Conservation (phyloP, 2,888 invertebrate species). For the Mesorhabditis belari region DNA sequence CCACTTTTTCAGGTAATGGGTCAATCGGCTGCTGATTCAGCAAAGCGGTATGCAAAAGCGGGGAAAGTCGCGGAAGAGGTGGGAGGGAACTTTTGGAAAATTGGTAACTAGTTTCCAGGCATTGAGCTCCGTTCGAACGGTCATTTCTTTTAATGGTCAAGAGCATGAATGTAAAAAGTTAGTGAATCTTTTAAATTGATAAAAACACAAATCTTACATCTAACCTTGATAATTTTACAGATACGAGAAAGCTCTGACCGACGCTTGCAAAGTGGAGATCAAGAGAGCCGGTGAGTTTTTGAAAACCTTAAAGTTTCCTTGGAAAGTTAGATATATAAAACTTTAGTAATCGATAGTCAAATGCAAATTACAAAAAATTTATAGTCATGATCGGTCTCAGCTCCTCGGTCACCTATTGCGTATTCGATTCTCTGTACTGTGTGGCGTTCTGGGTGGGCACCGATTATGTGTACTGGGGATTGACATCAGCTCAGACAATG, state of each 20-base stretch:
- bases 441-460: slow-evolving; percentile 52
- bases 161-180: slow-evolving; percentile 43
- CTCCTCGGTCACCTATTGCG: background rate
- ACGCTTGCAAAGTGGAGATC: background rate
- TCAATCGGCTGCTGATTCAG: background rate
- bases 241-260: background rate
- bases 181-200: no score
- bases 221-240: no score
- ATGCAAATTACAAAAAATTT: background rate
- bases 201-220: no score
- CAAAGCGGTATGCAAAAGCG: slow-evolving; percentile 37
- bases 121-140: slow-evolving; percentile 49
- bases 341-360: no score
- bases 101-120: slow-evolving; percentile 15
- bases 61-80: slow-evolving; percentile 52
- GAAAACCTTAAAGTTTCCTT: no score
- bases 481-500: slow-evolving; percentile 15
- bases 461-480: slow-evolving; percentile 40
- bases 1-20: background rate
- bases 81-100: background rate
- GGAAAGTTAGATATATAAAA: no score
- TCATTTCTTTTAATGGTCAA: slow-evolving; percentile 51
- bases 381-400: background rate
- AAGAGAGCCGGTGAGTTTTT: background rate
- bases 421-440: background rate